Evolutionary conservation across 2,797 vertebrate species (phyloP).

Genomic region (Molossus molossus): DNA sequence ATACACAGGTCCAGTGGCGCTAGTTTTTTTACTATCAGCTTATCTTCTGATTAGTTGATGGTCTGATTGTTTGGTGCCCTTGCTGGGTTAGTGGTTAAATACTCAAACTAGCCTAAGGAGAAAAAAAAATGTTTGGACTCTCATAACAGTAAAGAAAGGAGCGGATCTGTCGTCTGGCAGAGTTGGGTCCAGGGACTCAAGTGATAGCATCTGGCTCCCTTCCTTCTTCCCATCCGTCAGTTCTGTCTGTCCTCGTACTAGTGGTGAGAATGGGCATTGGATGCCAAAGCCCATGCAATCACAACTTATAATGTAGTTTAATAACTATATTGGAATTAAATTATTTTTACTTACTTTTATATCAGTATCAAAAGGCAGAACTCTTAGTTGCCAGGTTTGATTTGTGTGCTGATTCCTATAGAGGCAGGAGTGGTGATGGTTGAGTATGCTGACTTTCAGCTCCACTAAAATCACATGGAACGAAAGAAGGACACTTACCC

Average conservation of each 20-base stretch:
- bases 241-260: neutral
- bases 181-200: neutral
- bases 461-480: neutral
- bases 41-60: neutral
- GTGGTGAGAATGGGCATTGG: neutral
- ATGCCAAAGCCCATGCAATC: neutral
- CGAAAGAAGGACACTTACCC: neutral
- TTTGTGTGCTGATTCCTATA: neutral
- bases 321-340: neutral
- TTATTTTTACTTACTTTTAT: neutral
- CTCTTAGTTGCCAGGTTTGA: neutral
- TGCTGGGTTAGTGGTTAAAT: slow-evolving; percentile 4
- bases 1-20: neutral
- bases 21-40: neutral
- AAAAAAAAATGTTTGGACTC: slow-evolving; percentile 8
- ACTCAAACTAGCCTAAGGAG: neutral
- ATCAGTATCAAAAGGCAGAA: neutral
- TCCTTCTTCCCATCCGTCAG: neutral
- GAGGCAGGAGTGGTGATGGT: neutral
- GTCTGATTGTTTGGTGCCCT: neutral
- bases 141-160: neutral
- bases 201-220: neutral
- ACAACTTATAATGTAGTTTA: neutral
- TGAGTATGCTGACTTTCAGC: neutral
- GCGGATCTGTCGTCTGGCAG: neutral